Evolutionary conservation across 35 echinoderm and acorn worm genomes (phyloP).

Genomic region (Ophioderma brevispina): DNA sequence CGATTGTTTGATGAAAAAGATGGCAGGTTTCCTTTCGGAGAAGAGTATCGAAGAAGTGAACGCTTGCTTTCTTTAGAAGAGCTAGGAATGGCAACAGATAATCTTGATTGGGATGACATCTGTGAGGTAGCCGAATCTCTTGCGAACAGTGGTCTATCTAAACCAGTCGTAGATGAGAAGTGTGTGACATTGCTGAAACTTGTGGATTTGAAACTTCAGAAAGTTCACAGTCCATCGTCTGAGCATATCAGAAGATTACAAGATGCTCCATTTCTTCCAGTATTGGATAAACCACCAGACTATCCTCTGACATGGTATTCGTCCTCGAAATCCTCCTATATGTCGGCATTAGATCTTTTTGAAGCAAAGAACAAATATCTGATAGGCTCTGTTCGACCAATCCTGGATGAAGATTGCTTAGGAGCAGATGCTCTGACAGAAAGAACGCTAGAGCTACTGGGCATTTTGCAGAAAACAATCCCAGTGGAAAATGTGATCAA

Average conservation of each 20-base stretch:
- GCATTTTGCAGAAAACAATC: constrained; percentile 5
- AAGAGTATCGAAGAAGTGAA: not conserved
- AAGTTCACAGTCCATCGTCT: not conserved
- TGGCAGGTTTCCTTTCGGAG: constrained; percentile 28
- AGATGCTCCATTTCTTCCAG: constrained; percentile 24
- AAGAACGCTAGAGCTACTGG: not conserved
- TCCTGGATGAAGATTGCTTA: constrained; percentile 11
- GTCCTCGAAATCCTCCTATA: not conserved
- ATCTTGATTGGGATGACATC: constrained; percentile 31
- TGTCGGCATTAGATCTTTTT: not conserved
- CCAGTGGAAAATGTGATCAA: constrained; percentile 21
- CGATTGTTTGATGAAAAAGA: constrained; percentile 13
- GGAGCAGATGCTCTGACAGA: not conserved
- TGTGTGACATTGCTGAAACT: not conserved
- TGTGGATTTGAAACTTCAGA: not conserved
- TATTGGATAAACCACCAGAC: not conserved
- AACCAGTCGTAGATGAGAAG: not conserved
- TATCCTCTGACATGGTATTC: constrained; percentile 7
- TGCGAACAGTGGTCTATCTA: not conserved
- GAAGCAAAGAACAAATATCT: not conserved
- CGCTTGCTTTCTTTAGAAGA: constrained; percentile 16
- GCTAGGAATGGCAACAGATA: constrained; percentile 36
- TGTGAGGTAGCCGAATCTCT: constrained; percentile 28
- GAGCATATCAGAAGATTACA: not conserved
- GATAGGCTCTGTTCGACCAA: not conserved